These are phyloP conservation scores for Hetaerina americana DNA, from an alignment of 1,140 invertebrate species.

Conservation along the genomic window DNA sequence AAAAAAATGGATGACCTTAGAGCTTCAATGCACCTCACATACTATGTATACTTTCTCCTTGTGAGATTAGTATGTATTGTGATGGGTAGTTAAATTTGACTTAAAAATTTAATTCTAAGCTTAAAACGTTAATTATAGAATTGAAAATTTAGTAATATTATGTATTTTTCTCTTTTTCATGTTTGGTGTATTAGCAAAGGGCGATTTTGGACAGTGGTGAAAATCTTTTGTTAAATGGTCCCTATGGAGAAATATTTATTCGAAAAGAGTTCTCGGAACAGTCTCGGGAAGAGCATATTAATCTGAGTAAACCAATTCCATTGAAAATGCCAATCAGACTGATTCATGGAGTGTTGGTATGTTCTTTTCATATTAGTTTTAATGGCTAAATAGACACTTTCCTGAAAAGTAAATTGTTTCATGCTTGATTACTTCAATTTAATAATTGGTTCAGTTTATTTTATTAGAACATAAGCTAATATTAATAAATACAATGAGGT, in stretches of 20 bases:
- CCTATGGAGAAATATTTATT: slow-evolving; percentile 1
- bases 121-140: neutral
- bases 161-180: neutral
- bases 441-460: too few species aligned
- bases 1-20: too few species aligned
- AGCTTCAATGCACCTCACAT: too few species aligned
- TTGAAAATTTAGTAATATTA: neutral
- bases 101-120: neutral
- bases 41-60: too few species aligned
- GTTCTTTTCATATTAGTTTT: neutral
- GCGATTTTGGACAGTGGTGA: neutral
- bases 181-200: too few species aligned
- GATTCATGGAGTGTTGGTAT: neutral
- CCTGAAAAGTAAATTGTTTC: too few species aligned
- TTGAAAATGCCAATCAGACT: neutral
- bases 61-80: too few species aligned
- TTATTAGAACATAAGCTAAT: too few species aligned
- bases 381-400: too few species aligned
- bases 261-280: neutral
- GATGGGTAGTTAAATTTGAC: too few species aligned
- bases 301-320: neutral
- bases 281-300: neutral
- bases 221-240: neutral
- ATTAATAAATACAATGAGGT: too few species aligned
- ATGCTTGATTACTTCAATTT: too few species aligned